A percentile compares a stretch with the other conserved stretches of the same genome.
These are phyloP conservation scores for Heliconius cydno DNA, from an alignment of 2,888 invertebrate genomes.

Conservation along the genomic window DNA sequence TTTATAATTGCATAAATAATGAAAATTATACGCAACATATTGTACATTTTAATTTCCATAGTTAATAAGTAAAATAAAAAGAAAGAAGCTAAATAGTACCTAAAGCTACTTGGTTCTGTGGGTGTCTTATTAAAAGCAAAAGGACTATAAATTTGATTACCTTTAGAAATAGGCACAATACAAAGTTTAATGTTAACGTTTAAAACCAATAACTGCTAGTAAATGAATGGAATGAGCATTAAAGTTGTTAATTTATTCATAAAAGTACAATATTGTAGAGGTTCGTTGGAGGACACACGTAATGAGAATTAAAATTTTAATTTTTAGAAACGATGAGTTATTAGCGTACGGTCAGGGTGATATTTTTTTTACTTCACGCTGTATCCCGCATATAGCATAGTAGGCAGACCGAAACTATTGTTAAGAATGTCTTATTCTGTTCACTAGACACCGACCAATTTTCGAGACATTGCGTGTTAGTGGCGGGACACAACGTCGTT, in stretches of 20 bases:
- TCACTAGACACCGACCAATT: not conserved
- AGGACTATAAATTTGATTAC: not conserved
- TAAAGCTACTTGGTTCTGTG: not conserved
- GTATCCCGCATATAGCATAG: not conserved
- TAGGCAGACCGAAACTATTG: not conserved
- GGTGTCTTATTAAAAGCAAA: not conserved
- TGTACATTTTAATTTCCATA: too few relatives aligned
- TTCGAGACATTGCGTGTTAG: not conserved
- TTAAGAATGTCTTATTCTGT: not conserved
- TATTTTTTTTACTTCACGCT: not conserved
- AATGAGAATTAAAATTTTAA: constrained; percentile 2
- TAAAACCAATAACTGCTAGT: constrained; percentile 19
- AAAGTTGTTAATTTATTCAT: constrained; percentile 14
- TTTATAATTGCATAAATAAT: too few relatives aligned
- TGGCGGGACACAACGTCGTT: not conserved
- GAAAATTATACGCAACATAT: too few relatives aligned
- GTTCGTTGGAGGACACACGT: constrained; percentile 13
- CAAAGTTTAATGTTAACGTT: constrained; percentile 1
- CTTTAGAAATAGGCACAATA: constrained; percentile 4
- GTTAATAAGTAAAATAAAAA: too few relatives aligned
- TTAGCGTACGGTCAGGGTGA: constrained; percentile 7
- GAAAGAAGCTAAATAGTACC: not conserved
- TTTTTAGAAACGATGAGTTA: constrained; percentile 16
- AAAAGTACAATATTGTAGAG: constrained; percentile 23
- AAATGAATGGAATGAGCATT: constrained; percentile 10